These are phyloP conservation scores for Salpingus planirostris DNA, from an alignment of 2,888 invertebrate species.

Conservation along the genomic window DNA sequence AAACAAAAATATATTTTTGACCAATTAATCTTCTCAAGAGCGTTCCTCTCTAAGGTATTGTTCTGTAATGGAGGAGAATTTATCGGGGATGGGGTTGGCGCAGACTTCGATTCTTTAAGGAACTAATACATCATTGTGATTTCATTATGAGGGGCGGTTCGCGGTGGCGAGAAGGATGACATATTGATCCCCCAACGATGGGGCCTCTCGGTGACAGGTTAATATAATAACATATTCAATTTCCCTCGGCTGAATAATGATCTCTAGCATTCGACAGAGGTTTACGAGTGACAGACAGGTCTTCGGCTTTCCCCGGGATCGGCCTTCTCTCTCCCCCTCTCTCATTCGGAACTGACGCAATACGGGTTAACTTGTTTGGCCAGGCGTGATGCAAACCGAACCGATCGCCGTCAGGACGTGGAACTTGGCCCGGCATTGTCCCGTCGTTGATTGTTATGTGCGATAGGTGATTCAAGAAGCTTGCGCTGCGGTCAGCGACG, in stretches of 20 bases:
- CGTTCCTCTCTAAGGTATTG: conserved; percentile 20
- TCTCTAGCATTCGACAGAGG: conserved; percentile 18
- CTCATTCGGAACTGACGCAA: conserved; percentile 18
- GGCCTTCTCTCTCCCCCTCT: conserved; percentile 6
- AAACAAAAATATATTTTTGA: conserved; percentile 24
- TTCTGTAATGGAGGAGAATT: conserved; percentile 21
- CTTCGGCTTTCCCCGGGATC: conserved; percentile 15
- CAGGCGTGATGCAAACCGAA: conserved; percentile 20
- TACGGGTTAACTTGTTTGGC: conserved; percentile 22
- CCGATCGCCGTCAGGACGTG: conserved; percentile 11
- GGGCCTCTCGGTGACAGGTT: conserved; percentile 14
- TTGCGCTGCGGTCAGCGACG: conserved; percentile 30
- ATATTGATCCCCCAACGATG: conserved; percentile 18
- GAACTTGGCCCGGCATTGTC: conserved; percentile 16
- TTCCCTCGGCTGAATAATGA: conserved; percentile 25
- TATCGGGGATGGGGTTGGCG: conserved; percentile 6
- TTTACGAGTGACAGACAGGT: conserved; percentile 15
- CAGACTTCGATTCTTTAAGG: conserved; percentile 6
- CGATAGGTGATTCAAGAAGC: conserved; percentile 29
- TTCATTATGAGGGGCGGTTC: conserved; percentile 18
- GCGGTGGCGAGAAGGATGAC: conserved; percentile 17
- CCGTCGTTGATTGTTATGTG: conserved; percentile 28
- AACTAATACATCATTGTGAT: conserved; percentile 20
- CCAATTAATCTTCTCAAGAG: conserved; percentile 23
- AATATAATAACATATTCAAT: conserved; percentile 27